These are phyloP conservation scores for Limanda limanda DNA, from an alignment of 2,113 vertebrate genomes.

Conservation along the genomic window DNA sequence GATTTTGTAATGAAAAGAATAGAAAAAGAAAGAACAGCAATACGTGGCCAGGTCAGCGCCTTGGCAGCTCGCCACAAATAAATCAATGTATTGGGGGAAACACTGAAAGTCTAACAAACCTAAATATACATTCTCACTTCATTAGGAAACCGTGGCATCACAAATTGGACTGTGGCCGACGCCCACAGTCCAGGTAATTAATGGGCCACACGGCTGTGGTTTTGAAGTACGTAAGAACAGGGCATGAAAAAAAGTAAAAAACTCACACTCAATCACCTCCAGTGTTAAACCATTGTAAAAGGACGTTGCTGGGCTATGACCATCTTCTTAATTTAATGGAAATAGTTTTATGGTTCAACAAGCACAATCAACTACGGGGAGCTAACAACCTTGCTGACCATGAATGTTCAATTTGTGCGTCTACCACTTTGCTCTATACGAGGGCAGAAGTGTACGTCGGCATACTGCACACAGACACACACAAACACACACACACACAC, in stretches of 20 bases:
- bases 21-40: not conserved
- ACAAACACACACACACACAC: not conserved
- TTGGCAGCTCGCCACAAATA: not conserved
- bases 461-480: not conserved
- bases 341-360: constrained; percentile 66
- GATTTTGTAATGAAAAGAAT: not conserved
- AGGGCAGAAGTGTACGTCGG: constrained; percentile 13
- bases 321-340: constrained; percentile 61
- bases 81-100: not conserved
- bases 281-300: constrained; percentile 51
- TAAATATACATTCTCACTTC: not conserved
- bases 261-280: constrained; percentile 45
- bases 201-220: not conserved
- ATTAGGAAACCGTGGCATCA: not conserved
- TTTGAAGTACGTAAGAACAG: constrained; percentile 12
- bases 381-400: constrained; percentile 63
- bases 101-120: not conserved
- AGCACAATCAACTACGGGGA: constrained; percentile 56
- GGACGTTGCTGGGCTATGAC: constrained; percentile 53
- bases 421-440: constrained; percentile 36
- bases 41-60: not conserved
- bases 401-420: constrained; percentile 59
- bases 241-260: not conserved
- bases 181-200: not conserved
- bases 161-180: not conserved